These are phyloP conservation scores for Cephus runcator DNA, from an alignment of 2,888 invertebrate genomes.

Conservation along the genomic window DNA sequence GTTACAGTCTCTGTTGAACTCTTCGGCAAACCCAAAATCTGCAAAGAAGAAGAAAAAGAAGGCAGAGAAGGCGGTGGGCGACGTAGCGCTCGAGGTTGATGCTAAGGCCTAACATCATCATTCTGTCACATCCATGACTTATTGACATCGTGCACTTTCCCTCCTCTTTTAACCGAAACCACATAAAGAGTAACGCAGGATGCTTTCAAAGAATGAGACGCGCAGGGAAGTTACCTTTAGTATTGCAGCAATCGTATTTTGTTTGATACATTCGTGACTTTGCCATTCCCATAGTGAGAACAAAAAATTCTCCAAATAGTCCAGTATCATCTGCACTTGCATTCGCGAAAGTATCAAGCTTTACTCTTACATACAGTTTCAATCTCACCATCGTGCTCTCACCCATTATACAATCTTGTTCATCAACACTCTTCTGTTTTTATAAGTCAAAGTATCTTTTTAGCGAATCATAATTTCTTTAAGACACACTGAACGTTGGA, in stretches of 20 bases:
- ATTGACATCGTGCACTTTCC: slow-evolving; percentile 51
- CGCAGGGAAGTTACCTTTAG: not conserved
- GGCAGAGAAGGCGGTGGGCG: slow-evolving; percentile 73
- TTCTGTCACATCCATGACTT: slow-evolving; percentile 40
- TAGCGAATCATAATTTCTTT: slow-evolving; percentile 39
- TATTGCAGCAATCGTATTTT: not conserved
- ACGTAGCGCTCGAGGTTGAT: slow-evolving; percentile 71
- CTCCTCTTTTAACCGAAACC: slow-evolving; percentile 39
- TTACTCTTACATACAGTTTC: slow-evolving; percentile 28
- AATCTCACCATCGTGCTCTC: slow-evolving; percentile 19
- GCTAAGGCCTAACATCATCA: slow-evolving; percentile 64
- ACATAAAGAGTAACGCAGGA: slow-evolving; percentile 44
- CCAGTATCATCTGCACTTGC: slow-evolving; percentile 22
- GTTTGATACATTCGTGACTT: not conserved
- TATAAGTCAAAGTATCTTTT: slow-evolving; percentile 37
- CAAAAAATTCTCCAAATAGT: slow-evolving; percentile 14
- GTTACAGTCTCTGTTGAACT: slow-evolving; percentile 76
- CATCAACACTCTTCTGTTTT: slow-evolving; percentile 37
- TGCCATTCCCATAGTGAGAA: slow-evolving; percentile 23
- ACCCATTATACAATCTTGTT: slow-evolving; percentile 27
- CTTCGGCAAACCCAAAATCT: slow-evolving; percentile 82
- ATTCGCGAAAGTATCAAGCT: slow-evolving; percentile 37
- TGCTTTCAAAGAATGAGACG: slow-evolving; percentile 37
- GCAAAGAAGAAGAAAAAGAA: slow-evolving; percentile 95
- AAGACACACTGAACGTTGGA: slow-evolving; percentile 17